phyloP scores from a whole-genome alignment of 2,113 vertebrate genomes.

The Salvelinus namaycush region DNA sequence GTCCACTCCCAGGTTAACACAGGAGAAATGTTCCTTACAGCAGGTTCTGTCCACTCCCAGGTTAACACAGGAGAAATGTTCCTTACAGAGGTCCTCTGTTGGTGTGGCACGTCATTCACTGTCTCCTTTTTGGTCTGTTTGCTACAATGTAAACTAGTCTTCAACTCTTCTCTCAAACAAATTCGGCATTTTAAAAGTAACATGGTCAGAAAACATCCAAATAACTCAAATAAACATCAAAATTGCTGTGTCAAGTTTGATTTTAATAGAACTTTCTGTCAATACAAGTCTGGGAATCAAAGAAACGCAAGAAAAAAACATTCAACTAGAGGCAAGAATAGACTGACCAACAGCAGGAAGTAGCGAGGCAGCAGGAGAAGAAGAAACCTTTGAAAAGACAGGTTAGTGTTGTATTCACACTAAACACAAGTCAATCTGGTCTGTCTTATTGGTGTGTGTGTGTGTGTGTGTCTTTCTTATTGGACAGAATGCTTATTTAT shows the following conservation, averaged over 20 bases:
- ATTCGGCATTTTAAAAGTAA: too few relatives aligned
- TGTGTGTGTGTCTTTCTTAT: too few relatives aligned
- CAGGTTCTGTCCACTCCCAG: too few relatives aligned
- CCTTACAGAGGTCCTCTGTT: too few relatives aligned
- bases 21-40: too few relatives aligned
- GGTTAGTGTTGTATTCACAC: constrained; percentile 50
- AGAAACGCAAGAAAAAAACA: constrained; percentile 21
- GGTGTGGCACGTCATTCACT: not conserved
- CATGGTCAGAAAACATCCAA: not conserved
- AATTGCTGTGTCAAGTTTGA: not conserved
- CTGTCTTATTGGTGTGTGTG: constrained; percentile 33
- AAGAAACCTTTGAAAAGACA: constrained; percentile 39
- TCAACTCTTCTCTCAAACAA: too few relatives aligned
- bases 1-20: too few relatives aligned
- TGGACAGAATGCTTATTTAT: constrained; percentile 61
- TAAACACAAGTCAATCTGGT: constrained; percentile 63
- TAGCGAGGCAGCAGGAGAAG: constrained; percentile 3
- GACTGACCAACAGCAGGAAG: constrained; percentile 31
- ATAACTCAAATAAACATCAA: not conserved
- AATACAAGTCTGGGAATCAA: constrained; percentile 33
- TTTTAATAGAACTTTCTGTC: constrained; percentile 36
- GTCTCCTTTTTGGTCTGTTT: too few relatives aligned
- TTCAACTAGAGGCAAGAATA: constrained; percentile 26
- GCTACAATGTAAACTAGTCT: too few relatives aligned
- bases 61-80: too few relatives aligned